These are phyloP conservation scores for Pollenia griseotomentosa DNA, from an alignment of 2,888 invertebrate species.

Conservation along the genomic window DNA sequence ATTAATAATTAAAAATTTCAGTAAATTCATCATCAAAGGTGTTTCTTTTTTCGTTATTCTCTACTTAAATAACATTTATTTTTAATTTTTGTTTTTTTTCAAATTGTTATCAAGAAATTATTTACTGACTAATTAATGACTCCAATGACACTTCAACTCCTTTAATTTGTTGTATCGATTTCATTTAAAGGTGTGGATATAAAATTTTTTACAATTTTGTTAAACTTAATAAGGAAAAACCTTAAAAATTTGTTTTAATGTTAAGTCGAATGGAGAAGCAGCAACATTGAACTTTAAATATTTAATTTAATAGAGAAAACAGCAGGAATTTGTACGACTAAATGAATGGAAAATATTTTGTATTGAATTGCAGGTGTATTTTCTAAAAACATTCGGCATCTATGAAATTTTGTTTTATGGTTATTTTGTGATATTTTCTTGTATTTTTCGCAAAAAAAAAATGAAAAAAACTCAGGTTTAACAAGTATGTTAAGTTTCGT, in stretches of 20 bases:
- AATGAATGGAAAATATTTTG: not conserved
- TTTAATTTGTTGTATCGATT: slow-evolving; percentile 60
- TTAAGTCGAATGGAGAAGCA: slow-evolving; percentile 37
- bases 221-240: slow-evolving; percentile 50
- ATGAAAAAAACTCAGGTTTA: slow-evolving; percentile 34
- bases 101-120: slow-evolving; percentile 58
- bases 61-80: too few species aligned
- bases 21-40: slow-evolving; percentile 5
- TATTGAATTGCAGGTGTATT: slow-evolving; percentile 63
- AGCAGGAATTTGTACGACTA: slow-evolving; percentile 56
- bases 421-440: slow-evolving; percentile 39
- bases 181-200: slow-evolving; percentile 53
- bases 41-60: not conserved
- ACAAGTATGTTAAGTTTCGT: slow-evolving; percentile 46
- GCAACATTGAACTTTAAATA: slow-evolving; percentile 72
- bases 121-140: slow-evolving; percentile 67
- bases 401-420: slow-evolving; percentile 22
- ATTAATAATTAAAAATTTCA: slow-evolving; percentile 37
- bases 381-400: slow-evolving; percentile 29
- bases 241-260: slow-evolving; percentile 60
- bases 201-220: slow-evolving; percentile 10
- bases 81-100: slow-evolving; percentile 1
- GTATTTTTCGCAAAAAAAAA: not conserved
- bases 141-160: slow-evolving; percentile 61
- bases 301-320: slow-evolving; percentile 67